Conservation (phyloP, 1,140 invertebrate genomes). For the Bemisia tabaci region DNA sequence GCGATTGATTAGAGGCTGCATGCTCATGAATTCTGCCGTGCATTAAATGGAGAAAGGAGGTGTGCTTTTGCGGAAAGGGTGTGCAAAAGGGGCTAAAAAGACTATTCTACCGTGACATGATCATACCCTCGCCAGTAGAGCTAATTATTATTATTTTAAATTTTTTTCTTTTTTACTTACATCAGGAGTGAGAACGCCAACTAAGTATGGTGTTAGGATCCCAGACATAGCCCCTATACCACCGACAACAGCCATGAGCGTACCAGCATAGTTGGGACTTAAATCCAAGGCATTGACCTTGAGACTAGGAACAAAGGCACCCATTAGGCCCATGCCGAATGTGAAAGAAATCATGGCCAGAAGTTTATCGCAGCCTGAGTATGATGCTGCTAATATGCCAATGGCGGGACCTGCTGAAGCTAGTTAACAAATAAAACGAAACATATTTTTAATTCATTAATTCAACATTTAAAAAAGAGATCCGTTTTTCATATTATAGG, state of each 20-base stretch:
- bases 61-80: too few species aligned
- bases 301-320: slow-evolving; percentile 57
- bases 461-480: background rate
- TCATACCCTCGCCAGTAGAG: too few species aligned
- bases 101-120: too few species aligned
- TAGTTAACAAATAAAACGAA: slow-evolving; percentile 29
- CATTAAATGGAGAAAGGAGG: too few species aligned
- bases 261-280: slow-evolving; percentile 65
- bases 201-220: slow-evolving; percentile 60
- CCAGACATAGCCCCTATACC: slow-evolving; percentile 67
- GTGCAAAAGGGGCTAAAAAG: too few species aligned
- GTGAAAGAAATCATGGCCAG: slow-evolving; percentile 51
- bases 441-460: background rate
- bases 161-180: too few species aligned
- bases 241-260: slow-evolving; percentile 68
- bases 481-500: background rate
- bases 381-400: slow-evolving; percentile 64
- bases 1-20: too few species aligned
- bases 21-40: too few species aligned
- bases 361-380: slow-evolving; percentile 54
- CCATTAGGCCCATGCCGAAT: slow-evolving; percentile 56
- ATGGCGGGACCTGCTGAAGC: slow-evolving; percentile 56
- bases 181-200: slow-evolving; percentile 57
- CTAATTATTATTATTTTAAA: too few species aligned
- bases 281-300: slow-evolving; percentile 71